phyloP scores from a whole-genome alignment of 1,140 invertebrate species.

The Drosophila pallidifrons region DNA sequence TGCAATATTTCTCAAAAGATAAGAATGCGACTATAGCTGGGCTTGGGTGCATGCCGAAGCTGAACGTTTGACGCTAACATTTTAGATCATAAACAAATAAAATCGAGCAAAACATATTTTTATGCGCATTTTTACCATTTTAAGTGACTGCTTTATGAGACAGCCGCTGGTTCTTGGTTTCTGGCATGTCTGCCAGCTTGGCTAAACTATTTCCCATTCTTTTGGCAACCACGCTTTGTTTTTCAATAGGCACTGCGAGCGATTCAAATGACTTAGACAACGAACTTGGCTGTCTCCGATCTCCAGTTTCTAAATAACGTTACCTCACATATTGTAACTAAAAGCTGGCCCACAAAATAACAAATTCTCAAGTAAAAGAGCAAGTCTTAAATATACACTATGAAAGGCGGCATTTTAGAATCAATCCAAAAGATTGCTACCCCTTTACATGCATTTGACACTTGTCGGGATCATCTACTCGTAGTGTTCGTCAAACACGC shows the following conservation, averaged over 20 bases:
- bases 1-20: conserved; percentile 85
- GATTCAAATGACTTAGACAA: conserved; percentile 42
- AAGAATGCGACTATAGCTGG: conserved; percentile 79
- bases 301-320: background rate
- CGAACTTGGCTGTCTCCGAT: conserved; percentile 27
- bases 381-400: background rate
- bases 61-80: conserved; percentile 31
- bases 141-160: conserved; percentile 61
- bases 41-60: conserved; percentile 14
- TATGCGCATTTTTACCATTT: conserved; percentile 55
- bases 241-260: conserved; percentile 1
- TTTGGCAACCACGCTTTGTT: conserved; percentile 1
- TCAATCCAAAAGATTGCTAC: background rate
- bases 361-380: conserved; percentile 1
- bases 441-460: background rate
- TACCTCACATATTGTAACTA: background rate
- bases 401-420: background rate
- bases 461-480: conserved; percentile 9
- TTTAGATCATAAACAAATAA: conserved; percentile 70
- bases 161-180: conserved; percentile 31
- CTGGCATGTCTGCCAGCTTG: conserved; percentile 11
- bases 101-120: conserved; percentile 53
- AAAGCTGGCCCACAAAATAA: conserved; percentile 17
- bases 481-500: conserved; percentile 34
- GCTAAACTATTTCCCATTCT: conserved; percentile 28